Evolutionary conservation across 2,888 invertebrate species (phyloP).

Genomic region (Xestia rhomboidea): DNA sequence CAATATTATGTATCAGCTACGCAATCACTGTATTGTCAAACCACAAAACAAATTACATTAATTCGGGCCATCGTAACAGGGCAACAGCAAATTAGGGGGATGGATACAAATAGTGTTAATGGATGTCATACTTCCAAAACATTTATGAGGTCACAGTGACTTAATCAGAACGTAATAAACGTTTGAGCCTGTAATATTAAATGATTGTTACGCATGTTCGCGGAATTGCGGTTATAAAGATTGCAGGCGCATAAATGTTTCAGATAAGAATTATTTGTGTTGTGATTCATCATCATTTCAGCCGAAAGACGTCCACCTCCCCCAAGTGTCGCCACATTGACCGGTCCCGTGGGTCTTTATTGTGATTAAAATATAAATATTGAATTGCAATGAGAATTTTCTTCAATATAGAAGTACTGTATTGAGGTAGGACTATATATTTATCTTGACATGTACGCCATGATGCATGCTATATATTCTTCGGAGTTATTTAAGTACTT

Average conservation of each 20-base stretch:
- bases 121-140: conserved; percentile 39
- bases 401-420: too few relatives aligned
- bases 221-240: conserved; percentile 30
- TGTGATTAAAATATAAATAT: not conserved
- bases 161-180: conserved; percentile 55
- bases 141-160: conserved; percentile 57
- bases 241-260: conserved; percentile 21
- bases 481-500: too few relatives aligned
- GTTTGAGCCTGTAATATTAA: conserved; percentile 34
- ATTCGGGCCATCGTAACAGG: conserved; percentile 62
- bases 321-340: too few relatives aligned
- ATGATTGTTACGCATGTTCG: conserved; percentile 8
- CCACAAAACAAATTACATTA: conserved; percentile 61
- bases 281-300: too few relatives aligned
- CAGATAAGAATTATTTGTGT: not conserved
- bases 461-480: too few relatives aligned
- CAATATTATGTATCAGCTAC: conserved; percentile 4
- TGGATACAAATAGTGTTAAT: conserved; percentile 59
- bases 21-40: conserved; percentile 39
- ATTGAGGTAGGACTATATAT: too few relatives aligned
- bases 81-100: conserved; percentile 61
- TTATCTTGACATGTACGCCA: too few relatives aligned
- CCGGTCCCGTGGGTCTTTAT: too few relatives aligned
- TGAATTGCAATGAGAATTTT: too few relatives aligned
- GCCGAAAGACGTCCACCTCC: too few relatives aligned